A percentile compares a stretch with the other conserved stretches of the same genome.
Conservation (phyloP, 2,113 vertebrate species). For the Bettongia penicillata region DNA sequence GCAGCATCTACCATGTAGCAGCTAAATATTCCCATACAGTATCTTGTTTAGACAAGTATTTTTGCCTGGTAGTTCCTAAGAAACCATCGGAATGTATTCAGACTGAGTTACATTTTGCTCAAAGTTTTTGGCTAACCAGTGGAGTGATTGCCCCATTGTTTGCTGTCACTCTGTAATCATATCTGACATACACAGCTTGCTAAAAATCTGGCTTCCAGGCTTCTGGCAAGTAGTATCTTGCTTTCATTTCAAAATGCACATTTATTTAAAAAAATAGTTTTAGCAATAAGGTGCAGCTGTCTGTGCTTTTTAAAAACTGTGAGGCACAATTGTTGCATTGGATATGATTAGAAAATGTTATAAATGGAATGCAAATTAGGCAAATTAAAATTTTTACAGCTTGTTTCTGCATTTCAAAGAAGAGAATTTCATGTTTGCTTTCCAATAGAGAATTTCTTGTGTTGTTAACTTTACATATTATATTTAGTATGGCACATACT, state of each 20-base stretch:
- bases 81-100: slow-evolving; percentile 40
- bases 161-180: slow-evolving; percentile 49
- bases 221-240: slow-evolving; percentile 55
- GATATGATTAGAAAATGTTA: slow-evolving; percentile 34
- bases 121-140: slow-evolving; percentile 49
- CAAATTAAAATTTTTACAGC: slow-evolving; percentile 57
- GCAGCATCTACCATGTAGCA: slow-evolving; percentile 64
- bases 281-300: slow-evolving; percentile 56
- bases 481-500: slow-evolving; percentile 69
- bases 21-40: slow-evolving; percentile 71
- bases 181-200: slow-evolving; percentile 25
- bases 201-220: slow-evolving; percentile 46
- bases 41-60: slow-evolving; percentile 57
- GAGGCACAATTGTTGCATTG: slow-evolving; percentile 35
- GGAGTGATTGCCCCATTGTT: slow-evolving; percentile 58
- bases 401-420: slow-evolving; percentile 53
- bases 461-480: slow-evolving; percentile 66
- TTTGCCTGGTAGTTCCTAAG: slow-evolving; percentile 58
- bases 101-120: slow-evolving; percentile 40
- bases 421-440: slow-evolving; percentile 41
- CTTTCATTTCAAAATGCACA: slow-evolving; percentile 61
- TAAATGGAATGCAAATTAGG: slow-evolving; percentile 64
- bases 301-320: slow-evolving; percentile 54
- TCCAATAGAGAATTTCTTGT: slow-evolving; percentile 56
- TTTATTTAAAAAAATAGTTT: slow-evolving; percentile 57